phyloP scores from a whole-genome alignment of 2,888 invertebrate genomes.

The Xylota segnis region DNA sequence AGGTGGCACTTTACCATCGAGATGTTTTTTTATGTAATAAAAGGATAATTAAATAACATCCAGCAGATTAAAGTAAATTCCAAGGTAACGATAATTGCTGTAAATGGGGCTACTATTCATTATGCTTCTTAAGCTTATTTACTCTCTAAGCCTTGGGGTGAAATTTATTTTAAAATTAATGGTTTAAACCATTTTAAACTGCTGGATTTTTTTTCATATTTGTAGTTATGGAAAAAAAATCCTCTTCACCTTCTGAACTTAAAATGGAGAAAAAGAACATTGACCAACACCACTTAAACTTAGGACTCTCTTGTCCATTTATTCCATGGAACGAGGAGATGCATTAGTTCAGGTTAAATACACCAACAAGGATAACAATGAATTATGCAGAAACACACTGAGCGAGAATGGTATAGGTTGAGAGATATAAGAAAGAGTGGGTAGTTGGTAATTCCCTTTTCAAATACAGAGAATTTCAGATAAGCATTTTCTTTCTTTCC shows the following conservation, averaged over 20 bases:
- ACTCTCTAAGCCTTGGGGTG: constrained; percentile 4
- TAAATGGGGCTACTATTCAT: constrained; percentile 18
- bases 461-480: constrained; percentile 71
- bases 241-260: constrained; percentile 18
- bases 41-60: background rate
- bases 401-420: background rate
- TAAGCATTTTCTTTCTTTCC: constrained; percentile 66
- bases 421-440: constrained; percentile 24
- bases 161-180: constrained; percentile 4
- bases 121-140: background rate
- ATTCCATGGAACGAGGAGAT: constrained; percentile 28
- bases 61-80: background rate
- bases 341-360: constrained; percentile 74
- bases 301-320: constrained; percentile 44
- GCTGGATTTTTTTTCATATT: too few relatives aligned
- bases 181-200: constrained; percentile 31
- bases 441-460: constrained; percentile 68
- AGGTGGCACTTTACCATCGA: too few relatives aligned
- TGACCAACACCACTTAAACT: constrained; percentile 57
- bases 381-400: constrained; percentile 65
- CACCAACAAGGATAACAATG: constrained; percentile 67
- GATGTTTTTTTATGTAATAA: too few relatives aligned
- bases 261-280: background rate
- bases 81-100: constrained; percentile 20
- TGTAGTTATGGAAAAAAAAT: constrained; percentile 4